These are phyloP conservation scores for Labroides dimidiatus DNA, from an alignment of 2,797 vertebrate genomes.

Conservation along the genomic window DNA sequence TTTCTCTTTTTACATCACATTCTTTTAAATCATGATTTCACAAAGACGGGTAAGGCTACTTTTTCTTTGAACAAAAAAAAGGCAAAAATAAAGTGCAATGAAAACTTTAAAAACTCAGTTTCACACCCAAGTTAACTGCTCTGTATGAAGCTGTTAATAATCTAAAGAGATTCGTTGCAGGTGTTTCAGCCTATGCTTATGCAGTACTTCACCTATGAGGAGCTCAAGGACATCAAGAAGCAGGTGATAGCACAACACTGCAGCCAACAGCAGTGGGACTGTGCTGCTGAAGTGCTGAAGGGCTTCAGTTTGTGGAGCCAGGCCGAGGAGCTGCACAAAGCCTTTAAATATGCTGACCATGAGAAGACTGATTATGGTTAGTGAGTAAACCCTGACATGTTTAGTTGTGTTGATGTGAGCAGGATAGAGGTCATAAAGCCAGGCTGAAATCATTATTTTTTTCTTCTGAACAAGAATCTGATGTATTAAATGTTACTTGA, in stretches of 20 bases:
- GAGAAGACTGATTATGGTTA: conserved; percentile 94
- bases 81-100: too few species aligned
- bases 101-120: neutral
- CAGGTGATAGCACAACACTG: conserved; percentile 97
- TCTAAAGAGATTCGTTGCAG: conserved; percentile 75
- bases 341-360: conserved; percentile 94
- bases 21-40: neutral
- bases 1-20: neutral
- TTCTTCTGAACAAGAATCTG: too few species aligned
- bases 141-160: conserved; percentile 31
- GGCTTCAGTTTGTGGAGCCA: conserved; percentile 93
- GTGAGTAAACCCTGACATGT: conserved; percentile 21
- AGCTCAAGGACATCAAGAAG: conserved; percentile 98
- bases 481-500: too few species aligned
- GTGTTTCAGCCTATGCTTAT: conserved; percentile 99
- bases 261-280: conserved; percentile 87
- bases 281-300: conserved; percentile 87
- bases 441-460: too few species aligned
- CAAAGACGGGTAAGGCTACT: conserved; percentile 21
- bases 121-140: neutral
- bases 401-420: neutral
- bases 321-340: conserved; percentile 94
- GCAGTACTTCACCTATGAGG: conserved; percentile 98
- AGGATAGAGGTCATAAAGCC: neutral
- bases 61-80: neutral